Conservation (phyloP, 2,888 invertebrate genomes). For the Xanthorhoe designata region DNA sequence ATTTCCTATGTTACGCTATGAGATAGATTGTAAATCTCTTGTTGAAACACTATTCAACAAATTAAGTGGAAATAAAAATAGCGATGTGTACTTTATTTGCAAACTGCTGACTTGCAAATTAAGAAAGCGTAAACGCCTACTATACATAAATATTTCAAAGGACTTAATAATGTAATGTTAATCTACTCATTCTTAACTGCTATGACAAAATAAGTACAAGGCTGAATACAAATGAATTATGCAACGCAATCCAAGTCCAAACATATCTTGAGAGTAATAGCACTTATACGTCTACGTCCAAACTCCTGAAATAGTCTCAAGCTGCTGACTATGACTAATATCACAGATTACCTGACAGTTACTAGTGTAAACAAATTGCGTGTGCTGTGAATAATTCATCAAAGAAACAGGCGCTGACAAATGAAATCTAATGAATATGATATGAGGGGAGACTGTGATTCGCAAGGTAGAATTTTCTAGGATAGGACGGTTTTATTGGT, state of each 20-base stretch:
- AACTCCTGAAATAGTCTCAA: slow-evolving; percentile 58
- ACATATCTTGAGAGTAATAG: slow-evolving; percentile 53
- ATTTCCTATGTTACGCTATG: too few relatives aligned
- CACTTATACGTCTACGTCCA: slow-evolving; percentile 57
- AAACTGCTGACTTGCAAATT: too few relatives aligned
- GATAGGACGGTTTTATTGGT: neutral
- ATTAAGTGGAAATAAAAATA: too few relatives aligned
- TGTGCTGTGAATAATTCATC: slow-evolving; percentile 78
- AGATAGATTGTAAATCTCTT: too few relatives aligned
- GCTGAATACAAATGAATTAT: slow-evolving; percentile 28
- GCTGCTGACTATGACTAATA: slow-evolving; percentile 41
- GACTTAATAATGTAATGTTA: neutral
- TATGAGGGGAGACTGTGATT: slow-evolving; percentile 74
- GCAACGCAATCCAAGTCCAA: slow-evolving; percentile 37
- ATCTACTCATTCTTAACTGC: neutral
- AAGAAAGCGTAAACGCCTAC: too few relatives aligned
- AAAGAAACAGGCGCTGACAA: slow-evolving; percentile 78
- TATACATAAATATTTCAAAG: too few relatives aligned
- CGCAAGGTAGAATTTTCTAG: slow-evolving; percentile 45
- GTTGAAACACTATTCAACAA: too few relatives aligned
- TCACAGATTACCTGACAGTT: slow-evolving; percentile 36
- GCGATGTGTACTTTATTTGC: too few relatives aligned
- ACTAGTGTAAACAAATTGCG: slow-evolving; percentile 75
- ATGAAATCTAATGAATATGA: slow-evolving; percentile 83
- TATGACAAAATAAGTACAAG: neutral